Evolutionary conservation across 2,888 invertebrate species (phyloP).

Genomic region (Drosophila barbarae): DNA sequence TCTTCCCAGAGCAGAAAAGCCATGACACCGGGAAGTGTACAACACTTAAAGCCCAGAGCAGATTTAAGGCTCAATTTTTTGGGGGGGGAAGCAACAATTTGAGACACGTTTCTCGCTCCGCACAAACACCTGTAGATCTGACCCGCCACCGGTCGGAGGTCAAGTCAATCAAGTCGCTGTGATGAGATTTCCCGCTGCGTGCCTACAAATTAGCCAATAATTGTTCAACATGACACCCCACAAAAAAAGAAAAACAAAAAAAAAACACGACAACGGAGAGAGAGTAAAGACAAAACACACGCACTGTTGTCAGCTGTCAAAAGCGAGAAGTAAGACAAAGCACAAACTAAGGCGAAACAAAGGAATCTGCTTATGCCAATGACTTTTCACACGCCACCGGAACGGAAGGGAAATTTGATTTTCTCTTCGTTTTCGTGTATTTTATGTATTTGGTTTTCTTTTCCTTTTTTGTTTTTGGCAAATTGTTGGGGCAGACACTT

Average conservation of each 20-base stretch:
- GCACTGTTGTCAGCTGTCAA: slow-evolving; percentile 38
- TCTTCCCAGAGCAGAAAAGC: slow-evolving; percentile 18
- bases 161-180: slow-evolving; percentile 63
- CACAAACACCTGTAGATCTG: slow-evolving; percentile 52
- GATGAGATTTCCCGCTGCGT: slow-evolving; percentile 63
- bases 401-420: slow-evolving; percentile 44
- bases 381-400: slow-evolving; percentile 51
- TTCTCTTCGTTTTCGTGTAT: slow-evolving; percentile 9
- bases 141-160: slow-evolving; percentile 41
- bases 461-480: slow-evolving; percentile 5
- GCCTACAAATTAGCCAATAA: slow-evolving; percentile 67
- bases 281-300: slow-evolving; percentile 16
- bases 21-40: slow-evolving; percentile 38
- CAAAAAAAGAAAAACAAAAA: slow-evolving; percentile 8
- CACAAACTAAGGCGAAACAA: slow-evolving; percentile 20
- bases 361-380: slow-evolving; percentile 44
- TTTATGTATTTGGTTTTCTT: neutral
- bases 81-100: slow-evolving; percentile 20
- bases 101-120: slow-evolving; percentile 32
- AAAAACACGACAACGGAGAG: slow-evolving; percentile 9
- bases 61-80: slow-evolving; percentile 11
- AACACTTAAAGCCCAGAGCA: slow-evolving; percentile 18
- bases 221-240: slow-evolving; percentile 55
- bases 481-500: slow-evolving; percentile 41
- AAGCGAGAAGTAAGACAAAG: slow-evolving; percentile 15